Conservation (phyloP, 2,888 invertebrate genomes). For the Cosmorhoe ocellata region DNA sequence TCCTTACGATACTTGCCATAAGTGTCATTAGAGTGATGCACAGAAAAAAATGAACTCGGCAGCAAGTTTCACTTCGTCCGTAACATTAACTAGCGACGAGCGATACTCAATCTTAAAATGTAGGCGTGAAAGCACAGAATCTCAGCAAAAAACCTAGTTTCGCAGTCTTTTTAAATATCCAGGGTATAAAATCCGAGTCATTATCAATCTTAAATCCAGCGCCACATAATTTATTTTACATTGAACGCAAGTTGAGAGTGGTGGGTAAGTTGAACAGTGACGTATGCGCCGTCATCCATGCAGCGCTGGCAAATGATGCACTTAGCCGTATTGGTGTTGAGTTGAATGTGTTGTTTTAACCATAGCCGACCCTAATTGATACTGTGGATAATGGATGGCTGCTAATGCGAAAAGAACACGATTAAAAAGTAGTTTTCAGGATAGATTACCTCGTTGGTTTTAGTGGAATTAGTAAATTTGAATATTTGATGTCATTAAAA, state of each 20-base stretch:
- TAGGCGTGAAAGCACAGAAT: background rate
- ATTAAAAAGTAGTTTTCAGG: slow-evolving; percentile 38
- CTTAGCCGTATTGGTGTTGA: slow-evolving; percentile 58
- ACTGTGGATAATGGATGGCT: slow-evolving; percentile 46
- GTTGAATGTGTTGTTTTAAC: slow-evolving; percentile 54
- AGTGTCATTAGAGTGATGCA: slow-evolving; percentile 1
- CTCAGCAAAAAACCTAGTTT: too few relatives aligned
- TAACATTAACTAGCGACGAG: background rate
- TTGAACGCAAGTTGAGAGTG: background rate
- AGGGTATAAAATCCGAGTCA: too few relatives aligned
- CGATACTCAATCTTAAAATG: background rate
- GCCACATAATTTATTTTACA: slow-evolving; percentile 1
- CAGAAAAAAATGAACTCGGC: background rate
- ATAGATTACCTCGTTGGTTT: background rate
- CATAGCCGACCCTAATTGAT: slow-evolving; percentile 46
- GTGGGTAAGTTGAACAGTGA: slow-evolving; percentile 20
- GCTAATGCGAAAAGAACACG: slow-evolving; percentile 49
- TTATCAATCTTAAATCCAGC: background rate
- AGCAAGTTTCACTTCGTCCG: background rate
- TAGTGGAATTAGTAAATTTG: too few relatives aligned
- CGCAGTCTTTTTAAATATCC: too few relatives aligned
- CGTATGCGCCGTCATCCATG: slow-evolving; percentile 40
- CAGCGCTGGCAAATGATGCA: slow-evolving; percentile 58
- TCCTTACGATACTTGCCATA: slow-evolving; percentile 4
- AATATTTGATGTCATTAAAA: too few relatives aligned